These are phyloP conservation scores for Dendropsophus ebraccatus DNA, from an alignment of 2,113 vertebrate genomes.

Conservation along the genomic window DNA sequence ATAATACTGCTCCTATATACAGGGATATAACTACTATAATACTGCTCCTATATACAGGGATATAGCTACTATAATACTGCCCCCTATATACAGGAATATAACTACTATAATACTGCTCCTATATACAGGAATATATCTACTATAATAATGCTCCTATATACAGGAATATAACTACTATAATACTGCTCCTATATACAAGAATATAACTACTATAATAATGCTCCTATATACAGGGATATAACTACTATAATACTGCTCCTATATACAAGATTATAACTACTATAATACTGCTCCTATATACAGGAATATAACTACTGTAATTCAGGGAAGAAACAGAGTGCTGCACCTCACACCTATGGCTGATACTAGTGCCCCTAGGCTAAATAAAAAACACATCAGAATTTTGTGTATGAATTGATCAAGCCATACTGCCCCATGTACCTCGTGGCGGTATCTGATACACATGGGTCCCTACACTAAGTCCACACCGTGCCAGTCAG, in stretches of 20 bases:
- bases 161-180: slow-evolving; percentile 4
- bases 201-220: slow-evolving; percentile 23
- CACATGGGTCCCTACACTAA: too few species aligned
- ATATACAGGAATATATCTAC: slow-evolving; percentile 3
- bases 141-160: not conserved
- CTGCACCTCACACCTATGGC: too few species aligned
- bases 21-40: slow-evolving; percentile 10
- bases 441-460: too few species aligned
- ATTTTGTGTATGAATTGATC: too few species aligned
- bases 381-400: too few species aligned
- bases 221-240: slow-evolving; percentile 7
- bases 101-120: slow-evolving; percentile 9
- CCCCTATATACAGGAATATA: not conserved
- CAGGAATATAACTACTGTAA: not conserved
- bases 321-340: too few species aligned
- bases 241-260: slow-evolving; percentile 11
- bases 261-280: slow-evolving; percentile 3
- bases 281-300: slow-evolving; percentile 2
- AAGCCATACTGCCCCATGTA: too few species aligned
- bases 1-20: slow-evolving; percentile 6
- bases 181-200: not conserved
- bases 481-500: too few species aligned
- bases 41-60: slow-evolving; percentile 2
- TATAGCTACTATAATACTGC: slow-evolving; percentile 3
- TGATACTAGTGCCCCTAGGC: too few species aligned